A percentile compares a stretch with the other conserved stretches of the same genome.
Conservation (phyloP, 2,888 invertebrate genomes). For the Agrochola circellaris region DNA sequence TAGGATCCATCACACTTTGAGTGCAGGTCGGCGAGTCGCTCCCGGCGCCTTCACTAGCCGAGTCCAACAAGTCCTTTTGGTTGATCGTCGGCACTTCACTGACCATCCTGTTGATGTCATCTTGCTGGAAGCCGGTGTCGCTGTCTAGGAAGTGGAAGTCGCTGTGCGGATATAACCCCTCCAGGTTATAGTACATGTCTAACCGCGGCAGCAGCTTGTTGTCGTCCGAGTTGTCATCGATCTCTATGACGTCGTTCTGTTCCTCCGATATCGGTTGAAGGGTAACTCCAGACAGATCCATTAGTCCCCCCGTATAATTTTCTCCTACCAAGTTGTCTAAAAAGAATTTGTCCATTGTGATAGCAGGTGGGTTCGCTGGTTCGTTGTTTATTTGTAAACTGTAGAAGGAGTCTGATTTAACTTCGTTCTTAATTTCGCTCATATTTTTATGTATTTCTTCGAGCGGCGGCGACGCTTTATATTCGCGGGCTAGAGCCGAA, state of each 20-base stretch:
- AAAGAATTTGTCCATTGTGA: slow-evolving; percentile 84
- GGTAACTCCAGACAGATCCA: slow-evolving; percentile 82
- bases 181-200: slow-evolving; percentile 86
- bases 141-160: slow-evolving; percentile 87
- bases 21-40: slow-evolving; percentile 82
- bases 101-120: slow-evolving; percentile 77
- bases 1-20: slow-evolving; percentile 86
- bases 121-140: slow-evolving; percentile 63
- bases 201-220: slow-evolving; percentile 84
- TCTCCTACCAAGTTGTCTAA: slow-evolving; percentile 87
- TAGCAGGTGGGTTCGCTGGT: slow-evolving; percentile 76
- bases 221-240: slow-evolving; percentile 88
- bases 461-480: slow-evolving; percentile 87
- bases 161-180: slow-evolving; percentile 85
- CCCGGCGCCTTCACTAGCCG: slow-evolving; percentile 69
- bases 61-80: slow-evolving; percentile 80
- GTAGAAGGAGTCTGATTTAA: slow-evolving; percentile 86
- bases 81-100: slow-evolving; percentile 82
- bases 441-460: slow-evolving; percentile 88
- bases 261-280: slow-evolving; percentile 81
- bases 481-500: slow-evolving; percentile 80
- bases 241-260: slow-evolving; percentile 87
- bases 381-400: slow-evolving; percentile 79
- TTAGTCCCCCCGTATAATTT: slow-evolving; percentile 81
- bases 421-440: slow-evolving; percentile 87